Base-by-base conservation (phyloP, 2,113 vertebrate species). In the Myotis yumanensis region DNA sequence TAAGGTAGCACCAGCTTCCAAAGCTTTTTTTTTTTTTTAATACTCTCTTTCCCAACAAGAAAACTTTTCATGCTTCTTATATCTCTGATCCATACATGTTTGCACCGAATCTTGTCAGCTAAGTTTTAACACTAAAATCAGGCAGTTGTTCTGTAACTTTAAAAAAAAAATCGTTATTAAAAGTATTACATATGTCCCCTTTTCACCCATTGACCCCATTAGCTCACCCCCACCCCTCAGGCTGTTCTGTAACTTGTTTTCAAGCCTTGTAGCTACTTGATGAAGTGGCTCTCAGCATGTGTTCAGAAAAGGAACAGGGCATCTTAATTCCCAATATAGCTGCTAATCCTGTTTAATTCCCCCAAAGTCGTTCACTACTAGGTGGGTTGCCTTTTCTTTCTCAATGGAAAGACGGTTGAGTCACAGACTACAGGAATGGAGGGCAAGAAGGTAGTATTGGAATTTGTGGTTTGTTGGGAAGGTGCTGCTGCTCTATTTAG, bases 271-370 rank as follows among this genome's bases (percentile, higher is more conserved):
- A 91, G 54, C 85, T 86, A 20, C 43, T 23, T 69, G 4, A 93
- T 83, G 64, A 79, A 91, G 46, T 77, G 46, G 30, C 76, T 91
- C 57, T 80, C 46, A 3, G 52, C 96, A 89, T 97, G 93, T 91
- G 94, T 97, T 97, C 96, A 96, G 96, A 90, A 97, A 95, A 98
- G 96, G 97, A 98, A 98, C 95, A 96, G 97, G 97, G 96, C 97
- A 98, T 98, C 96, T 98, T 98, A 98, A 98, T 98, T 98, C 98
- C 98, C 57, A 98, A 97, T 98, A 98, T 98, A 99, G 98, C 98
- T 46, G 48, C 96, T 98, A 98, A 98, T 98, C 98, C 97, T 10
- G 0, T 96, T 97, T 98, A 98, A 98, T 98, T 98, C 98, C 97
- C 97, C 51, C 7, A 95, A 98, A 97, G 97, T 97, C 97, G 83